These are phyloP conservation scores for Acipenser transmontanus DNA, from an alignment of 2,797 vertebrate species.

Conservation along the genomic window DNA sequence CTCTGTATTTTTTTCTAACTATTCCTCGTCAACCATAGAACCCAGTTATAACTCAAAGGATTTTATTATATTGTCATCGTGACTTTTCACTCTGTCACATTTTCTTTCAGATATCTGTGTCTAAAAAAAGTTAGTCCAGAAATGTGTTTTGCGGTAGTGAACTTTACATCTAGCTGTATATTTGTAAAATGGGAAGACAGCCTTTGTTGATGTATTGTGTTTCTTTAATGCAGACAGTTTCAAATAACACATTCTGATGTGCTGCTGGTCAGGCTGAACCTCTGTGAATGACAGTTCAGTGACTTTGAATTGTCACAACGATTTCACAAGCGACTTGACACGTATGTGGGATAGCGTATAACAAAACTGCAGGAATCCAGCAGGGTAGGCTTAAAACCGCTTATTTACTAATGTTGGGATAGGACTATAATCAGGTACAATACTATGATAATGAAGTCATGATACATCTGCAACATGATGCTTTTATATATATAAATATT, in stretches of 20 bases:
- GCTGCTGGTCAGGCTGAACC: slow-evolving; percentile 26
- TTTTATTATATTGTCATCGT: not conserved
- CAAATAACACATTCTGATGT: slow-evolving; percentile 8
- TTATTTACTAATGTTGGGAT: too few species aligned
- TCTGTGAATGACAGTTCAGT: slow-evolving; percentile 35
- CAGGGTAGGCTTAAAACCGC: slow-evolving; percentile 9
- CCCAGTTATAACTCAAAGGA: not conserved
- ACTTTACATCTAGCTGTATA: too few species aligned
- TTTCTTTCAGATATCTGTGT: too few species aligned
- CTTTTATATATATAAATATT: too few species aligned
- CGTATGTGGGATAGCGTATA: slow-evolving; percentile 24
- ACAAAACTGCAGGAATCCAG: not conserved
- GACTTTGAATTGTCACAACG: slow-evolving; percentile 37
- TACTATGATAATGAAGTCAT: slow-evolving; percentile 18
- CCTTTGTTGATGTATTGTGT: not conserved
- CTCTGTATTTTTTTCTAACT: slow-evolving; percentile 2
- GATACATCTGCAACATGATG: not conserved
- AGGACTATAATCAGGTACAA: slow-evolving; percentile 10
- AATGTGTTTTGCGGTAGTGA: too few species aligned
- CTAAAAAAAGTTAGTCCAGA: too few species aligned
- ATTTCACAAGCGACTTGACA: slow-evolving; percentile 39
- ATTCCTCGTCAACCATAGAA: slow-evolving; percentile 11
- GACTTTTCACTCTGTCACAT: not conserved
- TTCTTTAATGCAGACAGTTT: slow-evolving; percentile 19
- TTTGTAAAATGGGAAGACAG: too few species aligned